Evolutionary conservation across 2,888 invertebrate species (phyloP), one percentile per base, ranked within the genome.

Genomic region (Cheiracanthium punctorium): DNA sequence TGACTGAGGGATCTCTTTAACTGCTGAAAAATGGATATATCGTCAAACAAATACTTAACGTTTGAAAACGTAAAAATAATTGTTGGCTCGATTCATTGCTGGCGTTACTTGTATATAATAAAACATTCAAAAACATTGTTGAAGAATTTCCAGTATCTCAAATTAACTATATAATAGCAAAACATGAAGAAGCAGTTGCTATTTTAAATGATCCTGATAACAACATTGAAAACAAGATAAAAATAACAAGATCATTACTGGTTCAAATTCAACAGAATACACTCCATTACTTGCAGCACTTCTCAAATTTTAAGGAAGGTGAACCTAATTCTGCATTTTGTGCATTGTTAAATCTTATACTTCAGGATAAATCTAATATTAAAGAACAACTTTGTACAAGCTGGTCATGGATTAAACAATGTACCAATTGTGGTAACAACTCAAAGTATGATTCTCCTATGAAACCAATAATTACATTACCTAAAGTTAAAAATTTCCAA

Each of bases 61-160:
- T 85, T 48, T 48, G 79, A 85, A 70, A 85, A 85, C 32, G 64
- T 30, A 48, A 77, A 0, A 85, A 85, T 43, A 37, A 67, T 41
- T 85, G 84, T 41, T 85, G 84, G 84, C 58, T 85, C 0, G 74
- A 85, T 74, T 37, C 79, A 10, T 73, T 79, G 17, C 64, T 85
- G 79, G 33, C 84, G 5, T 52, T 85, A n/a, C 4, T 85, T 4
- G 69, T 58, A 0, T 73, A 85, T 7, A 85, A 85, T 32, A 24
- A 28, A 30, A 74, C 84, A 0, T 24, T 85, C 7, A 12, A 37
- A 5, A 8, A 32, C 5, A 20, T 28, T 1, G 12, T 28, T 10
- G n/a, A 41, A 0, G 1, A 24, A 0, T 20, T n/a, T 14, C 7
- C 0, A 12, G 24, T 48, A 1, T 17, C 79, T 12, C 73, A 70